These are phyloP conservation scores for Myotis daubentonii DNA, from an alignment of 2,797 vertebrate genomes.

Conservation along the genomic window DNA sequence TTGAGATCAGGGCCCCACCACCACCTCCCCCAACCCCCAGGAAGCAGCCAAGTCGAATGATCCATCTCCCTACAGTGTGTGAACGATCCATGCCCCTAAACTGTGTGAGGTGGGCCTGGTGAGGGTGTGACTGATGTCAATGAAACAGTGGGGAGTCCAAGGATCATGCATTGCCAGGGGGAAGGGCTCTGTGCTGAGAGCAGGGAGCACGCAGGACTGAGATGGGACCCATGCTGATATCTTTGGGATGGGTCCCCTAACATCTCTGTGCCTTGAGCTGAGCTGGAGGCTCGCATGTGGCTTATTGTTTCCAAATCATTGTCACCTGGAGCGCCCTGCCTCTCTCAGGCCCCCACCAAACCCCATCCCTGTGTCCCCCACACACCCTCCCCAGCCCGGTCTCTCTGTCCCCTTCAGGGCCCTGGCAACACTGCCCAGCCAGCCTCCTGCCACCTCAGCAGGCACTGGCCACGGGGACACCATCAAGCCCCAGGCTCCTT, in stretches of 20 bases:
- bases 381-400: too few species aligned
- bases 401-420: not conserved
- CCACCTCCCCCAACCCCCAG: not conserved
- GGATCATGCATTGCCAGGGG: rapidly evolving
- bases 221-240: not conserved
- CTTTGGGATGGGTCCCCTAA: not conserved
- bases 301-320: not conserved
- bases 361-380: not conserved
- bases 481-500: not conserved
- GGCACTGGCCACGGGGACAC: not conserved
- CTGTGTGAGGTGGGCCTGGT: not conserved
- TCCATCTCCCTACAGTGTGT: too few species aligned
- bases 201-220: not conserved
- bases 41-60: not conserved
- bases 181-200: not conserved
- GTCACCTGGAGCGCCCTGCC: not conserved
- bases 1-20: not conserved
- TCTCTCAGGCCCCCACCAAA: not conserved
- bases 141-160: rapidly evolving
- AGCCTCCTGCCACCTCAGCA: not conserved
- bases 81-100: too few species aligned
- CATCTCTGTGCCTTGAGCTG: not conserved
- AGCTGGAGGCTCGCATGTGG: not conserved
- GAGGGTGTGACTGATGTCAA: not conserved
- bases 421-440: not conserved